Evolutionary conservation across 2,888 invertebrate genomes (phyloP).

Genomic region (Serrognathus titanus): DNA sequence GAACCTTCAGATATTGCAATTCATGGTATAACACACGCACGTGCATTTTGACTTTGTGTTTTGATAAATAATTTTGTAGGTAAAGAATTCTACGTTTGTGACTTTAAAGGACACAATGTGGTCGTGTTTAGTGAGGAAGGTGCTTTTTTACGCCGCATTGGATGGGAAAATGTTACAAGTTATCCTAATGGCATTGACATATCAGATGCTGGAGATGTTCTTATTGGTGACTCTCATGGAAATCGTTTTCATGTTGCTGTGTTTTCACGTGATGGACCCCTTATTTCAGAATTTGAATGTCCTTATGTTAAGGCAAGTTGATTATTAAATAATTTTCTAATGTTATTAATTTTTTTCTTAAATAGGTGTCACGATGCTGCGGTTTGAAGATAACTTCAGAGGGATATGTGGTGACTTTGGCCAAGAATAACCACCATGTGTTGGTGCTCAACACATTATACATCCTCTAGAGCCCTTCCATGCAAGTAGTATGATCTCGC

Average conservation of each 20-base stretch:
- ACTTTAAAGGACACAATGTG: conserved; percentile 97
- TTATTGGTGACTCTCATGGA: conserved; percentile 96
- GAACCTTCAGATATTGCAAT: conserved; percentile 97
- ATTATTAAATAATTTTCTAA: neutral
- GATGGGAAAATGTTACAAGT: conserved; percentile 92
- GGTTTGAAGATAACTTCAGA: conserved; percentile 96
- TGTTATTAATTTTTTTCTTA: neutral
- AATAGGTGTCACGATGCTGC: conserved; percentile 93
- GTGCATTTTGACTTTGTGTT: conserved; percentile 5
- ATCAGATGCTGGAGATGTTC: conserved; percentile 93
- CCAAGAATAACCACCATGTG: conserved; percentile 98
- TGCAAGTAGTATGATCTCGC: conserved; percentile 50
- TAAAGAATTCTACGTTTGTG: conserved; percentile 93
- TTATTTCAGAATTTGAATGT: conserved; percentile 92
- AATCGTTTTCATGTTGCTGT: conserved; percentile 97
- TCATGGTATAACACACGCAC: conserved; percentile 62
- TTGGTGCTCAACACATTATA: conserved; percentile 92
- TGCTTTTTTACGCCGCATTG: conserved; percentile 87
- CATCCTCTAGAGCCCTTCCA: conserved; percentile 70
- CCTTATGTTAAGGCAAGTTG: conserved; percentile 86
- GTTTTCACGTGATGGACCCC: conserved; percentile 82
- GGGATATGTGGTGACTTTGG: conserved; percentile 92
- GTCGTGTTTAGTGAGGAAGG: conserved; percentile 94
- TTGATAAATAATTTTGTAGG: conserved; percentile 52
- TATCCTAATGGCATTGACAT: conserved; percentile 98